Evolutionary conservation across 2,888 invertebrate genomes (phyloP).

Genomic region (Parnassius orleans): DNA sequence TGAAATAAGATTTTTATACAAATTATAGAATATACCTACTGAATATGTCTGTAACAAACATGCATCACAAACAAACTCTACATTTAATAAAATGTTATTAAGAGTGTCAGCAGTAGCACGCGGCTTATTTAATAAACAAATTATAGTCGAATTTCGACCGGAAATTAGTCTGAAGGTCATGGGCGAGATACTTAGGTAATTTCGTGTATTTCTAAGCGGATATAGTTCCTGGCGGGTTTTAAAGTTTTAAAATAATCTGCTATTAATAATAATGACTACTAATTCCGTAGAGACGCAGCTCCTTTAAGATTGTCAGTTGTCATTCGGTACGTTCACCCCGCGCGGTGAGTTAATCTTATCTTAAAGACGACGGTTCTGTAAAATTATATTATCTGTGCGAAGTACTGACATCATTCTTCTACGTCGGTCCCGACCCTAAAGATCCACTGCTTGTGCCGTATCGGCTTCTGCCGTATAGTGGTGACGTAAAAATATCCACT

Average conservation of each 20-base stretch:
- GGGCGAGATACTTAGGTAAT: conserved; percentile 13
- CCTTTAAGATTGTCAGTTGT: conserved; percentile 10
- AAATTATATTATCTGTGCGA: conserved; percentile 33
- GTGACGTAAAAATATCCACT: background rate
- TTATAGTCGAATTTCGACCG: conserved; percentile 28
- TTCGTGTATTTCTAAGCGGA: conserved; percentile 14
- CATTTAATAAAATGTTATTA: conserved; percentile 28
- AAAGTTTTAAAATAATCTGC: conserved; percentile 4
- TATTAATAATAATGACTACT: conserved; percentile 17
- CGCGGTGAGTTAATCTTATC: conserved; percentile 44
- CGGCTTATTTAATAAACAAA: conserved; percentile 34
- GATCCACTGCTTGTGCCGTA: background rate
- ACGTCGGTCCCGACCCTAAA: background rate
- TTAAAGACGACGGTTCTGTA: conserved; percentile 44
- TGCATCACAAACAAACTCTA: conserved; percentile 12
- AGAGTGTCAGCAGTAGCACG: conserved; percentile 33
- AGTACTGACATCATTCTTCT: background rate
- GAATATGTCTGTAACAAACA: too few species aligned
- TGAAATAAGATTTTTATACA: too few species aligned
- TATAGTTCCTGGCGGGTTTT: conserved; percentile 5
- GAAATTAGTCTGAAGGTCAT: conserved; percentile 9
- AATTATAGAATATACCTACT: too few species aligned
- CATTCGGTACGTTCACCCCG: conserved; percentile 47
- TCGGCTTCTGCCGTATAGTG: background rate
- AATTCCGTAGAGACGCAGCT: conserved; percentile 5